Evolutionary conservation across 2,797 vertebrate genomes (phyloP), one percentile per base, ranked within the genome.

Genomic region (Podarcis siculus): DNA sequence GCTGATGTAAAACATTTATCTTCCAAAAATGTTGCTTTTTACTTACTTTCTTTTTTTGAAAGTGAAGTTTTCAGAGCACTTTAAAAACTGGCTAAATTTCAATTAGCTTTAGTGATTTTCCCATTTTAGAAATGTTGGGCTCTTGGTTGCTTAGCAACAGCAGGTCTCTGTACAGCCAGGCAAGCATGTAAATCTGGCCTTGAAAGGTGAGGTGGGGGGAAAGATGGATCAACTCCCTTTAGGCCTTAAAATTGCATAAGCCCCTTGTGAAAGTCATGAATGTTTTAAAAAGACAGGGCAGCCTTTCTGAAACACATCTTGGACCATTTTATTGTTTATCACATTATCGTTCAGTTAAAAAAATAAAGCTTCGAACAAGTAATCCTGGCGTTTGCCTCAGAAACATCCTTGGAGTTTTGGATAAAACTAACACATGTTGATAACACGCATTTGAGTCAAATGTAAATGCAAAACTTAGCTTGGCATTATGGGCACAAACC

Each of bases 141-240:
- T 73, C 78, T 80, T 19, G 0, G 86, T 94, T 88, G 87, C 95
- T 91, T 92, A 94, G 95, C 94, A 95, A 95, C 92, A 66, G 77
- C 83, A 82, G 15, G 71, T 83, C 89, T 90, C 79, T 0, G 0
- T 67, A 55, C 8, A 78, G 30, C 87, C 82, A 32, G 86, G 86
- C 72, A 80, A 89, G 79, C 85, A 61, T 67, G 69, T 72, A 73
- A 91, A 6, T 72, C 71, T 76, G 39, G 89, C 72, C 45, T 30
- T 75, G 30, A 35, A 91, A 95, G 88, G 92, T 90, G 90, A 83
- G 93, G 71, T 17, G 87, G 84, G 90, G 83, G 23, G 73, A 19
- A 0, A 90, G 83, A 88, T 35, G 93, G n/a, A 58, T 67, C 90
- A 83, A 61, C 35, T 85, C 66, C 87, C 82, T 78, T n/a, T 10